phyloP scores from a whole-genome alignment of 2,888 invertebrate genomes.

The Tupiocoris notatus region DNA sequence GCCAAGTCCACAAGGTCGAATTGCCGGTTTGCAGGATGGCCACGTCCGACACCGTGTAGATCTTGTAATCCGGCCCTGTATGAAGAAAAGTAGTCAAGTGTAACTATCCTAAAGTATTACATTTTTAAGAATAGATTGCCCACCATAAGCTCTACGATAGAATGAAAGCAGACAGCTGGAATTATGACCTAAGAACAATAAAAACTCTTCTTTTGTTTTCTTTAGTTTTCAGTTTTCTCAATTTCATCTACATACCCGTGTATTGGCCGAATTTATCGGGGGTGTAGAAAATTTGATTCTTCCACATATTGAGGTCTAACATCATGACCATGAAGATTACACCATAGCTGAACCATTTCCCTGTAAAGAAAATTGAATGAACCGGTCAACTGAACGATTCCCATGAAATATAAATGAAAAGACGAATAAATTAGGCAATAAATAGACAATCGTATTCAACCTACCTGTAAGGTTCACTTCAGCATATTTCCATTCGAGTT shows the following conservation, averaged over 20 bases:
- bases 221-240: too few relatives aligned
- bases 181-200: too few relatives aligned
- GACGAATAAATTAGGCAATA: neutral
- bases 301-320: slow-evolving; percentile 59
- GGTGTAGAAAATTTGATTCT: slow-evolving; percentile 58
- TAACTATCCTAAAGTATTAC: neutral
- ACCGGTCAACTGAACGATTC: neutral
- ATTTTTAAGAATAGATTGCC: too few relatives aligned
- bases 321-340: slow-evolving; percentile 58
- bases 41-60: slow-evolving; percentile 53
- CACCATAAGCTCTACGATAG: too few relatives aligned
- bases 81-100: too few relatives aligned
- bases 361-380: slow-evolving; percentile 51
- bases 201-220: too few relatives aligned
- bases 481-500: slow-evolving; percentile 53
- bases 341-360: slow-evolving; percentile 60
- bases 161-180: too few relatives aligned
- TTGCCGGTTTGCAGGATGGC: slow-evolving; percentile 51
- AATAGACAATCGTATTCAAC: neutral
- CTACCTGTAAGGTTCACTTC: slow-evolving; percentile 56
- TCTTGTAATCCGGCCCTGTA: slow-evolving; percentile 52
- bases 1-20: slow-evolving; percentile 54
- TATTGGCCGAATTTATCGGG: slow-evolving; percentile 58
- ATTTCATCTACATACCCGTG: too few relatives aligned
- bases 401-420: neutral